Conservation (phyloP, 2,113 vertebrate genomes). For the Mormyrus iriodes region DNA sequence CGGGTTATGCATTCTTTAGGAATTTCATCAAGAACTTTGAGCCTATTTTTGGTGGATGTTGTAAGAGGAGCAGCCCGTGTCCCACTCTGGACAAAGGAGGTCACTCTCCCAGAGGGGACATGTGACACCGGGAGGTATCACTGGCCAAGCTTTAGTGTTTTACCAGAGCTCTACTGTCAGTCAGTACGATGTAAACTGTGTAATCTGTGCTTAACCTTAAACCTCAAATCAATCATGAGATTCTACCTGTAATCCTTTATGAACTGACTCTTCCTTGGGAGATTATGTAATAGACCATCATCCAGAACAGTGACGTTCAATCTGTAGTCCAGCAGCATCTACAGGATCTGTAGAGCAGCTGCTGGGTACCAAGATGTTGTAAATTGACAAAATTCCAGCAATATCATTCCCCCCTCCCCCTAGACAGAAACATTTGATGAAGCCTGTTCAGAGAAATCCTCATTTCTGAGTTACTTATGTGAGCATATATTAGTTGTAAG, state of each 20-base stretch:
- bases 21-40: conserved; percentile 48
- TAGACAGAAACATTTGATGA: not conserved
- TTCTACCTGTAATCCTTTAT: not conserved
- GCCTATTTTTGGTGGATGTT: conserved; percentile 33
- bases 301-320: not conserved
- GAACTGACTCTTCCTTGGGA: not conserved
- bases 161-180: not conserved
- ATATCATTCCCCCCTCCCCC: not conserved
- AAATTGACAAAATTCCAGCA: not conserved
- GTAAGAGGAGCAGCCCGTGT: conserved; percentile 30
- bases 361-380: not conserved
- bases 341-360: not conserved
- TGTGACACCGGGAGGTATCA: not conserved
- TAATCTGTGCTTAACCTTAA: not conserved
- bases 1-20: conserved; percentile 31
- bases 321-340: not conserved
- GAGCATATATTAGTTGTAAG: not conserved
- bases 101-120: not conserved
- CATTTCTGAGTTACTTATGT: not conserved
- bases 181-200: not conserved
- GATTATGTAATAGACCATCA: not conserved
- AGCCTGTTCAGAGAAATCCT: not conserved
- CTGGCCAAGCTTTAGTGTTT: not conserved
- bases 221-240: not conserved
- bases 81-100: not conserved